Base-by-base conservation (phyloP, 2,797 vertebrate species). In the Pelodytes ibericus region DNA sequence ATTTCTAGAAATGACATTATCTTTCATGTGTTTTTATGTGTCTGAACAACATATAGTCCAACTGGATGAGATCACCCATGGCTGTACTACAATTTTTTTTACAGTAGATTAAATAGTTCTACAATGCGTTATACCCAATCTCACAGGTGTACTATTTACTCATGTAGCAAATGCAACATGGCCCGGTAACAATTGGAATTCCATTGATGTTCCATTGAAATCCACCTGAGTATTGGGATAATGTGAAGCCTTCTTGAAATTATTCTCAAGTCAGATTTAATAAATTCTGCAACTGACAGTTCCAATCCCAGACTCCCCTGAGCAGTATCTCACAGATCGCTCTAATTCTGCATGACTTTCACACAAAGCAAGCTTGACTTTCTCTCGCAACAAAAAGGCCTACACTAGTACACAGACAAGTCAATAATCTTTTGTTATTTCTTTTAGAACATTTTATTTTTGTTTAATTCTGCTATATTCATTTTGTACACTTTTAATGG, bases 211-310 rank as follows among this genome's bases (percentile, higher is more conserved):
- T 60, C 62, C 16, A 66, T 11, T 60, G 31, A 72, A 51, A 41
- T 47, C 71, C 74, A 71, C 74, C 59, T 56, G 70, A 67, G 75
- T 72, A 78, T 61, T 72, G 69, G 56, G 51, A 72, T 78, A 78
- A 78, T 78, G 75, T 51, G 64, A 67, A 66, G 62, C 56, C 70
- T 72, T 78, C 70, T 67, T 78, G 69, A 72, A 78, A 78, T 78
- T 72, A 78, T 78, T 61, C 62, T 72, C 62, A 53, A 78, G 75
- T 78, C 75, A 72, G 75, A 72, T 72, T 78, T 72, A 78, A 78
- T 78, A 72, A 78, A 78, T 78, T 78, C 75, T 61, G 47, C 51
- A 33, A 72, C 69, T 78, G 75, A 78, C 75, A 78, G 69, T 70
- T 78, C 56, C n/a, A 61, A 78, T 67, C 62, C 70, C 62, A 78